phyloP scores from a whole-genome alignment of 2,113 vertebrate genomes.

The Mus spicilegus region DNA sequence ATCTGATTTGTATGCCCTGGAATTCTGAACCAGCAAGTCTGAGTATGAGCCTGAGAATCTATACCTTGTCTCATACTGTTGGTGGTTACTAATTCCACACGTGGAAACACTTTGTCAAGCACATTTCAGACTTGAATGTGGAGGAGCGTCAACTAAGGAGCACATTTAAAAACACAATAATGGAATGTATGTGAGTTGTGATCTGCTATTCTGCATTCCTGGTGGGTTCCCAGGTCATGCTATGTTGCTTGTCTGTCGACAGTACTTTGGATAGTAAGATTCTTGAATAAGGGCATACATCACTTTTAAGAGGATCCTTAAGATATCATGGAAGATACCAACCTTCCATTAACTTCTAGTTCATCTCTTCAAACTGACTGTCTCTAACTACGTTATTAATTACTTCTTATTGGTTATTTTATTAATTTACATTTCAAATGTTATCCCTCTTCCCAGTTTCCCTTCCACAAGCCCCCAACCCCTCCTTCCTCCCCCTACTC shows the following conservation, averaged over 20 bases:
- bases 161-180: not conserved
- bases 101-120: not conserved
- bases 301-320: not conserved
- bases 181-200: not conserved
- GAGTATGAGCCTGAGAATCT: not conserved
- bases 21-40: constrained; percentile 23
- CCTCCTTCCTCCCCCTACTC: too few species aligned
- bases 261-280: not conserved
- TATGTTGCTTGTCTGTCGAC: not conserved
- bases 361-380: constrained; percentile 2
- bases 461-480: too few species aligned
- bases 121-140: not conserved
- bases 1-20: not conserved
- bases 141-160: not conserved
- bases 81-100: not conserved
- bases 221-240: not conserved
- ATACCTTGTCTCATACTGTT: not conserved
- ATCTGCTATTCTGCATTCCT: constrained; percentile 23
- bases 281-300: not conserved
- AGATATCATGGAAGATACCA: not conserved
- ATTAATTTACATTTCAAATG: too few species aligned
- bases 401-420: not conserved
- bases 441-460: too few species aligned
- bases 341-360: not conserved
- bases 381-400: constrained; percentile 3